A percentile compares a stretch with the other conserved stretches of the same genome.
Evolutionary conservation across 2,888 invertebrate genomes (phyloP).

Genomic region (Drosophila conformis): DNA sequence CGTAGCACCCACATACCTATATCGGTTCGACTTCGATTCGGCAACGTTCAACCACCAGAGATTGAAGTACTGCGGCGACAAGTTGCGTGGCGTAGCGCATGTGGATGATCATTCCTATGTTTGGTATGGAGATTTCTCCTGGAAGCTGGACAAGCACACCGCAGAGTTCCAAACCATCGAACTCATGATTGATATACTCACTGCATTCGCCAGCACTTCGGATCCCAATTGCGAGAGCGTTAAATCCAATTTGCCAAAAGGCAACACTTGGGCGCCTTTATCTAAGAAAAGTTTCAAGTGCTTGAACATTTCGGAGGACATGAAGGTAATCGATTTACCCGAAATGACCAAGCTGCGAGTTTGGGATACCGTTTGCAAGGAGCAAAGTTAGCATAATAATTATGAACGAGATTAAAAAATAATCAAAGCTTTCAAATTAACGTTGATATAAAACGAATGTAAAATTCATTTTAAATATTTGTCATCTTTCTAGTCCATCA

Average conservation of each 20-base stretch:
- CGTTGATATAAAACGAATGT: not conserved
- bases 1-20: conserved; percentile 79
- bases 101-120: conserved; percentile 84
- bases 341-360: conserved; percentile 75
- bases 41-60: conserved; percentile 82
- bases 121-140: conserved; percentile 80
- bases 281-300: conserved; percentile 65
- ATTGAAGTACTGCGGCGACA: conserved; percentile 77
- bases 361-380: conserved; percentile 78
- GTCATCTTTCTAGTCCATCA: no score
- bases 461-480: not conserved
- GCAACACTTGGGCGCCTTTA: conserved; percentile 59
- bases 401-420: not conserved
- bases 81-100: conserved; percentile 81
- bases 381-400: not conserved
- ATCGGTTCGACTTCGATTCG: conserved; percentile 84
- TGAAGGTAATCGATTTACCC: conserved; percentile 77
- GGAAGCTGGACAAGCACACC: conserved; percentile 72
- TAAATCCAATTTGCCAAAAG: conserved; percentile 14
- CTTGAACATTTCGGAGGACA: conserved; percentile 74
- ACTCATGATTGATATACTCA: conserved; percentile 82
- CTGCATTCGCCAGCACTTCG: conserved; percentile 78
- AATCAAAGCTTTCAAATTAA: conserved; percentile 21
- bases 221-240: conserved; percentile 78
- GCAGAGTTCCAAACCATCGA: conserved; percentile 82